Evolutionary conservation across 2,888 invertebrate species (phyloP), one percentile per base, ranked within the genome.

Genomic region (Lithodes maja): DNA sequence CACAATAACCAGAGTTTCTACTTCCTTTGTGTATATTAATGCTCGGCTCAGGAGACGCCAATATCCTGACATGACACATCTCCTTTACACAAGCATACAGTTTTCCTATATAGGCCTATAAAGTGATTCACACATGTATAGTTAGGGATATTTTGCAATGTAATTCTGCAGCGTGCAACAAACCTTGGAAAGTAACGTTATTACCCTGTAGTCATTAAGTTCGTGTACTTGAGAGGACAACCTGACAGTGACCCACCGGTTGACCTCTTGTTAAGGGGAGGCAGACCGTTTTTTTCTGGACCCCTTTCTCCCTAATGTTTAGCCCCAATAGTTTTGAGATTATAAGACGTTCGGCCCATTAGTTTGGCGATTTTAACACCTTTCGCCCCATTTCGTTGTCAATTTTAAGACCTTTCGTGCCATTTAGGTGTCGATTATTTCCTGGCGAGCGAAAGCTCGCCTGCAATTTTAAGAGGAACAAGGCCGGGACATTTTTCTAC

Each of bases 11-110:
- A 86, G 55, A 52, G 80, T 80, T 86, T 71, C 80, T 86, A 86
- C 85, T 86, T 86, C 85, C 85, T 86, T 86, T 80, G 54, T 86
- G 85, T 80, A 68, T 53, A 79, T 80, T 80, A 74, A 61, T 71
- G 61, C 50, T 77, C 49, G 0, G 49, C 49, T 77, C 17, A 77
- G 12, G 77, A 33, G 77, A 33, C 49, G 33, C 33, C 33, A 33
- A 1, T 1, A 49, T 33, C 33, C 33, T 49, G 12, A 5, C 17
- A 77, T 33, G 3, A 50, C 15, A 53, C 79, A 53, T 53, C 79
- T 15, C 53, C 53, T 12, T n/a, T n/a, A 54, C 53, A n/a, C 79
- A n/a, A 79, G 52, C 54, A n/a, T 53, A 79, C 52, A 79, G 15
- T 53, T 53, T 78, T 79, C 53, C 54, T 53, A 15, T 79, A 15